Conservation (phyloP, 1,140 invertebrate species). For the Drosophila mayri region DNA sequence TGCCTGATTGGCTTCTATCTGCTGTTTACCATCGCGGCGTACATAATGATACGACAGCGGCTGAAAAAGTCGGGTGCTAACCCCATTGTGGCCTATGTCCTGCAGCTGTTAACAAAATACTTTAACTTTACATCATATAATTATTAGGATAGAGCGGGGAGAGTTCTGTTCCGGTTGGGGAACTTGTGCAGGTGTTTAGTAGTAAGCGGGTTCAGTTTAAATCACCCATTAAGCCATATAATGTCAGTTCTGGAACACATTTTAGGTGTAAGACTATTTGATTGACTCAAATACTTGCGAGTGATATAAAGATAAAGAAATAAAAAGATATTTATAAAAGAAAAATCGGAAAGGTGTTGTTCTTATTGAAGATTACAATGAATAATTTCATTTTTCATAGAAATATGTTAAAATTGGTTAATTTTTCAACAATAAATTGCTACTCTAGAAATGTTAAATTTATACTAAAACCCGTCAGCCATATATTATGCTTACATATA, state of each 20-base stretch:
- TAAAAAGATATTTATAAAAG: neutral
- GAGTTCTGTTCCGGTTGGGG: conserved; percentile 1
- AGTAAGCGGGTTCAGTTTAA: conserved; percentile 10
- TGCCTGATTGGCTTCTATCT: conserved; percentile 76
- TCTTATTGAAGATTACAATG: no score
- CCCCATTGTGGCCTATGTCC: conserved; percentile 56
- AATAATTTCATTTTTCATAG: no score
- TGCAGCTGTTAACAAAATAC: conserved; percentile 68
- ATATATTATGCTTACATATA: neutral
- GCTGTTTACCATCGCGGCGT: conserved; percentile 72
- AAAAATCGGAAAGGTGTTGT: no score
- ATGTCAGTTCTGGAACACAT: conserved; percentile 6
- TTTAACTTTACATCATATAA: conserved; percentile 84
- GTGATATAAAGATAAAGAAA: conserved; percentile 4
- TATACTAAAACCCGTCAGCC: neutral
- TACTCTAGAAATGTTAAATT: neutral
- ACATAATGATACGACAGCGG: conserved; percentile 73
- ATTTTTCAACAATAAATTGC: no score
- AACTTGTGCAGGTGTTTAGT: neutral
- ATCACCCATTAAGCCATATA: conserved; percentile 17
- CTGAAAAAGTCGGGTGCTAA: conserved; percentile 59
- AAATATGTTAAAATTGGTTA: no score
- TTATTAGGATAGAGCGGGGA: conserved; percentile 43
- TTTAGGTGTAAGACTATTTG: conserved; percentile 13
- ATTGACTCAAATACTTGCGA: conserved; percentile 23